These are phyloP conservation scores for Drosophila putrida DNA, from an alignment of 2,888 invertebrate species.

Conservation along the genomic window DNA sequence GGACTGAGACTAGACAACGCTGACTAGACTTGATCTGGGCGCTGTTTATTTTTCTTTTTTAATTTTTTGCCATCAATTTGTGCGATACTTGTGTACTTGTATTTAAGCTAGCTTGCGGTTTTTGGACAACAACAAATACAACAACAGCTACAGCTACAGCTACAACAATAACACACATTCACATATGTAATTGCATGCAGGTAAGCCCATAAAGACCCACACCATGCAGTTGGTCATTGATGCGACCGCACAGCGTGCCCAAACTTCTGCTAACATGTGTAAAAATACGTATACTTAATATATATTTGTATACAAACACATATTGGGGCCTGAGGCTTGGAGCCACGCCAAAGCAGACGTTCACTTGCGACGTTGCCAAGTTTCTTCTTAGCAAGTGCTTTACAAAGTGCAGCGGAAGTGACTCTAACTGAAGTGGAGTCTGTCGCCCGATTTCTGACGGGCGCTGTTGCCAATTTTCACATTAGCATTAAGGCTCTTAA, in stretches of 20 bases:
- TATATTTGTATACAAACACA: slow-evolving; percentile 3
- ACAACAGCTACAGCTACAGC: slow-evolving; percentile 34
- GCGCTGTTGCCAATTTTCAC: slow-evolving; percentile 51
- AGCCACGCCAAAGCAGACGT: slow-evolving; percentile 63
- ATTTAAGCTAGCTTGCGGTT: slow-evolving; percentile 42
- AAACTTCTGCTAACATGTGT: slow-evolving; percentile 32
- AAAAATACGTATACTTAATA: slow-evolving; percentile 7
- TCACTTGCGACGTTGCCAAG: slow-evolving; percentile 72
- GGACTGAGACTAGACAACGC: slow-evolving; percentile 69
- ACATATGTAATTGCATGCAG: slow-evolving; percentile 56
- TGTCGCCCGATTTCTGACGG: slow-evolving; percentile 8
- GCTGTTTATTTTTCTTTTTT: slow-evolving; percentile 48
- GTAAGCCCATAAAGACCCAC: slow-evolving; percentile 49
- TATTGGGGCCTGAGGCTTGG: slow-evolving; percentile 28
- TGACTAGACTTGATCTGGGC: slow-evolving; percentile 70
- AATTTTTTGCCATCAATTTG: slow-evolving; percentile 53
- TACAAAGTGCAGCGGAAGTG: slow-evolving; percentile 74
- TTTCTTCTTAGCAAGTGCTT: slow-evolving; percentile 62
- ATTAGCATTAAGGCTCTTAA: slow-evolving; percentile 26
- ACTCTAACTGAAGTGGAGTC: slow-evolving; percentile 57
- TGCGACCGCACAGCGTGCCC: slow-evolving; percentile 66
- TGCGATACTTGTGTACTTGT: slow-evolving; percentile 37
- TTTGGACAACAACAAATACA: slow-evolving; percentile 8
- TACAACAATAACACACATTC: slow-evolving; percentile 34
- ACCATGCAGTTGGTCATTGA: slow-evolving; percentile 66